Base-by-base conservation (phyloP, 2,888 invertebrate genomes). In the Plebejus melissa region DNA sequence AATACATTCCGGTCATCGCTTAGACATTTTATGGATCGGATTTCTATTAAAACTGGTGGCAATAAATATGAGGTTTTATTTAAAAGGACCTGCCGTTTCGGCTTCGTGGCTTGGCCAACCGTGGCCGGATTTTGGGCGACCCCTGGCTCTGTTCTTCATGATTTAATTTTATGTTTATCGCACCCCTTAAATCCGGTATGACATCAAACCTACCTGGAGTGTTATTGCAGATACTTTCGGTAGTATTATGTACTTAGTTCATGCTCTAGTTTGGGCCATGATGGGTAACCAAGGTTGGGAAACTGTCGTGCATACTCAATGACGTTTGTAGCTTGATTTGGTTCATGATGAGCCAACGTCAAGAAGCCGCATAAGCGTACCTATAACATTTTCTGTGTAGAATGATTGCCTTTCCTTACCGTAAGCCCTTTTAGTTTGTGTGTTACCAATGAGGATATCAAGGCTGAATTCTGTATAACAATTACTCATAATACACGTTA, bases 21-120 rank as follows among this genome's bases (percentile, higher is more conserved):
- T 72, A 72, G 32, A 72, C 50, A 72, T 72, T 72, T 54, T 72
- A 72, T 72, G 72, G 72, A 72, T 72, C 54, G 50, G 72, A 72
- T 72, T 72, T 72, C 46, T 50, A 72, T 54, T 72, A 72, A 54
- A 50, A 50, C 54, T 54, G 32, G 13, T 50, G 72, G 72, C 54
- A 72, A 72, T 72, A 72, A 72, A 72, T 72, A 72, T 72, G 46
- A 32, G 46, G 46, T 72, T 72, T 72, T 72, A 72, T 72, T 72
- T 32, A 54, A 72, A 72, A 54, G 72, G 28, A 28, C 72, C 54
- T 28, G 72, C 71, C 22, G 72, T 72, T 54, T 54, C 50, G 32
- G 72, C 50, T 54, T 71, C 71, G 22, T 46, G 41, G 71, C 46
- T 46, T 71, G 71, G 46, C 71, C 71, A 46, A 46, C 71, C 71